Evolutionary conservation across 2,888 invertebrate species (phyloP).

Genomic region (Halictus quadricinctus): DNA sequence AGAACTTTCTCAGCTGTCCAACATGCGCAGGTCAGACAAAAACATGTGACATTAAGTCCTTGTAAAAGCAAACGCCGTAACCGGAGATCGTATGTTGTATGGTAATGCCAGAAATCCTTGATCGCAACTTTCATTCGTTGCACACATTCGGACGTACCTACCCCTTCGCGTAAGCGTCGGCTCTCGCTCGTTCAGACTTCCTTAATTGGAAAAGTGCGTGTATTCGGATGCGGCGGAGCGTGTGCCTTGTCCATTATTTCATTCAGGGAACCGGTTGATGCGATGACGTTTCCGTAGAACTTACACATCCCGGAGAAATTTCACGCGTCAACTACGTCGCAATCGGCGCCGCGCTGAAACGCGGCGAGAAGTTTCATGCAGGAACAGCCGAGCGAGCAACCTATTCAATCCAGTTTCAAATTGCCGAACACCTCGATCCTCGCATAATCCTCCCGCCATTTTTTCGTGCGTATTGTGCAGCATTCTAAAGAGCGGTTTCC

Average conservation of each 20-base stretch:
- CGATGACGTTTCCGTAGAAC: conserved; percentile 25
- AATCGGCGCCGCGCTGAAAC: conserved; percentile 21
- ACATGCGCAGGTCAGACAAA: neutral
- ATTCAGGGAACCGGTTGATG: conserved; percentile 38
- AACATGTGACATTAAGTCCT: conserved; percentile 11
- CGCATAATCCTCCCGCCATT: neutral
- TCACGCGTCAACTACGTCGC: conserved; percentile 1
- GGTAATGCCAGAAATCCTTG: conserved; percentile 24
- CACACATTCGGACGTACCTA: conserved; percentile 9
- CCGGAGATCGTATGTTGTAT: neutral
- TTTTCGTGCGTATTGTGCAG: neutral
- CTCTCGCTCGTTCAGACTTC: neutral
- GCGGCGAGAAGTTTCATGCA: conserved; percentile 12
- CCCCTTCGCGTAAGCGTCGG: neutral
- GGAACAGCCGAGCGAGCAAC: conserved; percentile 20
- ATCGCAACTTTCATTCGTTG: conserved; percentile 28
- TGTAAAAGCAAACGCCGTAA: conserved; percentile 11
- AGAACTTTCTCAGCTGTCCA: neutral
- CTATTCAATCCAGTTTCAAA: conserved; percentile 1
- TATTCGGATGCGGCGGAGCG: neutral
- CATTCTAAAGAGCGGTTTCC: neutral
- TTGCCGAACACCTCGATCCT: neutral
- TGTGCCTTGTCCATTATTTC: conserved; percentile 39
- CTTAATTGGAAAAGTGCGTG: conserved; percentile 41
- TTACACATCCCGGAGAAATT: conserved; percentile 14